phyloP scores from a whole-genome alignment of 2,797 vertebrate genomes.

The Cyclopterus lumpus region DNA sequence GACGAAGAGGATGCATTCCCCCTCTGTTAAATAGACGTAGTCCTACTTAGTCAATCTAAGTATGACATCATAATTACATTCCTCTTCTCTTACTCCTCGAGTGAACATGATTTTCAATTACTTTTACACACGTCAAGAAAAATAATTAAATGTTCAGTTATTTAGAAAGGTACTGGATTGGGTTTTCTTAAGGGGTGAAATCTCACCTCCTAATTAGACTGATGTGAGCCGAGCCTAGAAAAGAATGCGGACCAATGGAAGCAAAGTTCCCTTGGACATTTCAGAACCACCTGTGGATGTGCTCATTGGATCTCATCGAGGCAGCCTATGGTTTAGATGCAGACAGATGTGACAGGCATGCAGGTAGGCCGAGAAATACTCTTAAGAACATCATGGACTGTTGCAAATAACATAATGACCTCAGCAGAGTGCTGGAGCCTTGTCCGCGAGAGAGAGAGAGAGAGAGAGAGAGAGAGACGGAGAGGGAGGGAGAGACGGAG shows the following conservation, averaged over 20 bases:
- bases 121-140: not conserved
- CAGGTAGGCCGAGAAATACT: slow-evolving; percentile 6
- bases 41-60: not conserved
- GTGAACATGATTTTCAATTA: not conserved
- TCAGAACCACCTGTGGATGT: slow-evolving; percentile 46
- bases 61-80: not conserved
- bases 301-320: slow-evolving; percentile 26
- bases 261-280: slow-evolving; percentile 47
- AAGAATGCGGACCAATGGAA: slow-evolving; percentile 22
- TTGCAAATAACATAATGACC: slow-evolving; percentile 50
- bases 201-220: slow-evolving; percentile 43
- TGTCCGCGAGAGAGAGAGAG: not conserved
- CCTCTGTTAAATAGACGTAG: not conserved
- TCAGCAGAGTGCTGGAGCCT: slow-evolving; percentile 28
- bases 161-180: not conserved
- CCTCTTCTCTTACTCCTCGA: not conserved
- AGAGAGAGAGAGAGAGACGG: not conserved
- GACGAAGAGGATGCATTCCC: not conserved
- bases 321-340: slow-evolving; percentile 6
- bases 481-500: not conserved
- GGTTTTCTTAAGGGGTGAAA: slow-evolving; percentile 4
- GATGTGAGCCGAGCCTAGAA: slow-evolving; percentile 16
- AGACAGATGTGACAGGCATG: not conserved
- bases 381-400: slow-evolving; percentile 28
- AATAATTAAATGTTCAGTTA: not conserved